These are phyloP conservation scores for Oreochromis aureus DNA, from an alignment of 2,113 vertebrate genomes.

Conservation along the genomic window DNA sequence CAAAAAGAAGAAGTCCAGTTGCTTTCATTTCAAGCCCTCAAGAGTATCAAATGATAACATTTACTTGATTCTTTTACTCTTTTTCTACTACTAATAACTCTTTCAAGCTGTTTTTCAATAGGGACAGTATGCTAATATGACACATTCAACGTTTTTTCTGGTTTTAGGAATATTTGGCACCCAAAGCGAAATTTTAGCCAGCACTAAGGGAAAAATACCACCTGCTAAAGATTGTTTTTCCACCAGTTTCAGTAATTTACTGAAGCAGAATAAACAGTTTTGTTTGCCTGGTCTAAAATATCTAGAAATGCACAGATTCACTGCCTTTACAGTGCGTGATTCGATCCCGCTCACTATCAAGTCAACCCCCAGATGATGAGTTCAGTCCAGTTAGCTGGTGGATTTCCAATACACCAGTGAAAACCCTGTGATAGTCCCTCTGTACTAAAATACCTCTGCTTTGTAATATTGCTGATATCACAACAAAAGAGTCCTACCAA, in stretches of 20 bases:
- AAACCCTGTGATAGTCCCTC: neutral
- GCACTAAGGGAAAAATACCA: neutral
- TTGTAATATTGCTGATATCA: neutral
- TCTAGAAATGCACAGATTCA: neutral
- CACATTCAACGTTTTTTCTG: neutral
- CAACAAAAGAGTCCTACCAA: neutral
- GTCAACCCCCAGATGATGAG: neutral
- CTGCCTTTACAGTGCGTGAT: neutral
- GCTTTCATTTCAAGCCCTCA: neutral
- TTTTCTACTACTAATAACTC: neutral
- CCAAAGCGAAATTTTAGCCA: neutral
- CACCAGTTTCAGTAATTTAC: neutral
- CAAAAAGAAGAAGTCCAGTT: neutral
- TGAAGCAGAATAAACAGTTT: neutral
- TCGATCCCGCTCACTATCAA: neutral
- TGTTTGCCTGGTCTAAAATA: neutral
- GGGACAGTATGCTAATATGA: neutral
- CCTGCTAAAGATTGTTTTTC: neutral
- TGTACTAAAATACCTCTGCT: neutral
- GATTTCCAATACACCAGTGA: neutral
- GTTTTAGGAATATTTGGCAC: neutral
- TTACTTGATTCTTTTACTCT: neutral
- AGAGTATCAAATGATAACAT: neutral
- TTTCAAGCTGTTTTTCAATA: neutral
- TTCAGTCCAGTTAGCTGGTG: neutral